phyloP scores from a whole-genome alignment of 2,113 vertebrate genomes.

The Psophia crepitans region DNA sequence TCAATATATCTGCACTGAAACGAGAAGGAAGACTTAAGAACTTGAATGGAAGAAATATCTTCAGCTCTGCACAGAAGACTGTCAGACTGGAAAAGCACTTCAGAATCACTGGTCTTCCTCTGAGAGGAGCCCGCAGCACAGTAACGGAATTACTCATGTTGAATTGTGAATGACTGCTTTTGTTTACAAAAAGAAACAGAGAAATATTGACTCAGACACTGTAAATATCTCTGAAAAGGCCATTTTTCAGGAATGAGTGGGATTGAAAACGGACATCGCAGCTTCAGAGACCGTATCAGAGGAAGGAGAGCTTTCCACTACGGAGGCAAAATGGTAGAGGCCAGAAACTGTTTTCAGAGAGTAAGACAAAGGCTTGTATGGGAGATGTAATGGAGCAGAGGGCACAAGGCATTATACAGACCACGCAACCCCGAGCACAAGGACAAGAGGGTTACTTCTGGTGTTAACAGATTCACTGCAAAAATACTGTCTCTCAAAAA shows the following conservation, averaged over 20 bases:
- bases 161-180: not conserved
- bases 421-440: not conserved
- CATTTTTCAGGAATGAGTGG: conserved; percentile 12
- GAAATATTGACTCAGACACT: conserved; percentile 47
- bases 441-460: not conserved
- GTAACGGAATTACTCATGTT: not conserved
- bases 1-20: not conserved
- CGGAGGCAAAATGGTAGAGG: not conserved
- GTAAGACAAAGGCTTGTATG: not conserved
- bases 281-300: not conserved
- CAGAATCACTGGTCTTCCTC: not conserved
- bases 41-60: not conserved
- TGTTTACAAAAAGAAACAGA: not conserved
- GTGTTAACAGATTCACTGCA: not conserved
- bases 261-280: not conserved
- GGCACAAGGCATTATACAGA: not conserved
- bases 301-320: not conserved
- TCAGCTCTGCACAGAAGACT: not conserved
- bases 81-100: not conserved
- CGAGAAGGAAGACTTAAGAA: not conserved
- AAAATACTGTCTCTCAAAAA: not conserved
- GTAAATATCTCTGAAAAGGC: not conserved
- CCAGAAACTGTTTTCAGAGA: not conserved
- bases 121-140: not conserved
- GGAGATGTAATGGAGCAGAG: not conserved